Percentiles rank a stretch among this genome's conserved stretches.
These are phyloP conservation scores for Masticophis lateralis DNA, from an alignment of 2,797 vertebrate genomes.

Conservation along the genomic window DNA sequence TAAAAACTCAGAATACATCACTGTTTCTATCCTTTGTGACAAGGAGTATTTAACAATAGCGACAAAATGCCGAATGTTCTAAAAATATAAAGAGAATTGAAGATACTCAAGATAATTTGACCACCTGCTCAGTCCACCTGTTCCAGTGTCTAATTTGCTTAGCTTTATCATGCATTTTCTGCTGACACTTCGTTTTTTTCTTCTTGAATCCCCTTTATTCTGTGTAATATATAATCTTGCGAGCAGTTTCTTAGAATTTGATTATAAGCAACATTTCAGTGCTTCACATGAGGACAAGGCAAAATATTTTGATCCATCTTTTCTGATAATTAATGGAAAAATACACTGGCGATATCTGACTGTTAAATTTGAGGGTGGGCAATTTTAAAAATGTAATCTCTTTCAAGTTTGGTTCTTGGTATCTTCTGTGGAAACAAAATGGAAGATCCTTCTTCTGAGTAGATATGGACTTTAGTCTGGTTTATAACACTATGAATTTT, in stretches of 20 bases:
- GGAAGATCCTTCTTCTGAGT: neutral
- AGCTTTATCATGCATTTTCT: neutral
- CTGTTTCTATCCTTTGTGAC: fast-evolving
- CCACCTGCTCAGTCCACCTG: neutral
- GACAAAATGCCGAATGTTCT: fast-evolving
- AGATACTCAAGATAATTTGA: neutral
- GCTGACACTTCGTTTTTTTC: neutral
- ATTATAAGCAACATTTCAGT: neutral
- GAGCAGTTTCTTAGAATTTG: neutral
- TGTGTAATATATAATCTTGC: neutral
- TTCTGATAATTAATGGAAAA: neutral
- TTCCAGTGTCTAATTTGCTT: neutral
- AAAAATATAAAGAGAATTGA: neutral
- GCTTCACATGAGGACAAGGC: neutral
- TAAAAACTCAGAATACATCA: neutral
- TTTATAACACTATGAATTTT: neutral
- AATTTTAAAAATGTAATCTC: neutral
- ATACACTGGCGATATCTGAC: neutral
- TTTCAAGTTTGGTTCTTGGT: neutral
- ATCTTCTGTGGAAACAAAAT: neutral
- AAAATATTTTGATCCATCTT: neutral
- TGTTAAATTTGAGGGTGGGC: neutral
- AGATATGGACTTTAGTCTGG: neutral
- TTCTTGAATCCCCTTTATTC: neutral
- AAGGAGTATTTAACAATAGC: neutral